Conservation (phyloP, 2,888 invertebrate genomes). For the Agrochola lychnidis region DNA sequence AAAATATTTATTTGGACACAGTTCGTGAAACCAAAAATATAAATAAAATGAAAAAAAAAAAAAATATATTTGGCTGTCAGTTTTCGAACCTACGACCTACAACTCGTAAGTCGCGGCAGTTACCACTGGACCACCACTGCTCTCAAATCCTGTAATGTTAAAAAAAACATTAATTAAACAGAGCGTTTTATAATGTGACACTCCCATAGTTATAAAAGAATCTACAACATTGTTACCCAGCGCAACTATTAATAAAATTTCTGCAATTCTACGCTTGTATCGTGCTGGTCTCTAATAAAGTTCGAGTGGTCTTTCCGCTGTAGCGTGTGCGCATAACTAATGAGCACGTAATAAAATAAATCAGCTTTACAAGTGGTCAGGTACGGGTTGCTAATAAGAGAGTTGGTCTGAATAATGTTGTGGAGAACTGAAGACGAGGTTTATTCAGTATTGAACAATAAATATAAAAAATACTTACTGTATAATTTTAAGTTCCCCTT, state of each 20-base stretch:
- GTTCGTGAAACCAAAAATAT: too few relatives aligned
- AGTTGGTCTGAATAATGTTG: conserved; percentile 6
- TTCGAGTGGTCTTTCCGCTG: conserved; percentile 22
- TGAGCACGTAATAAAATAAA: conserved; percentile 56
- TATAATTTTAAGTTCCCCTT: too few relatives aligned
- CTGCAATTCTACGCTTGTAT: conserved; percentile 21
- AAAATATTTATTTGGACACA: too few relatives aligned
- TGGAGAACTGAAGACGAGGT: neutral
- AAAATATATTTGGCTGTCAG: too few relatives aligned
- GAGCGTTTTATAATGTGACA: neutral
- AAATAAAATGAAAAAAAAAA: too few relatives aligned
- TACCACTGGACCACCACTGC: too few relatives aligned
- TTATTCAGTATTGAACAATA: neutral
- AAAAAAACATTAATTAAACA: too few relatives aligned
- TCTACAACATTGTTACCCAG: neutral
- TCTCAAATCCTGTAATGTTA: too few relatives aligned
- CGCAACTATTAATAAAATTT: conserved; percentile 27
- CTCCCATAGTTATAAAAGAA: neutral
- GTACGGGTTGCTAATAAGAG: conserved; percentile 10
- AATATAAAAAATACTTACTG: too few relatives aligned
- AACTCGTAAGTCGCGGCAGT: too few relatives aligned
- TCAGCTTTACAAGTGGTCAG: conserved; percentile 40
- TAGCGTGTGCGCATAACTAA: conserved; percentile 60
- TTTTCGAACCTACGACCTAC: too few relatives aligned
- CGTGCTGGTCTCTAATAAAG: conserved; percentile 60